Base-by-base conservation (phyloP, 2,888 invertebrate genomes). In the Matsumyia berberina region DNA sequence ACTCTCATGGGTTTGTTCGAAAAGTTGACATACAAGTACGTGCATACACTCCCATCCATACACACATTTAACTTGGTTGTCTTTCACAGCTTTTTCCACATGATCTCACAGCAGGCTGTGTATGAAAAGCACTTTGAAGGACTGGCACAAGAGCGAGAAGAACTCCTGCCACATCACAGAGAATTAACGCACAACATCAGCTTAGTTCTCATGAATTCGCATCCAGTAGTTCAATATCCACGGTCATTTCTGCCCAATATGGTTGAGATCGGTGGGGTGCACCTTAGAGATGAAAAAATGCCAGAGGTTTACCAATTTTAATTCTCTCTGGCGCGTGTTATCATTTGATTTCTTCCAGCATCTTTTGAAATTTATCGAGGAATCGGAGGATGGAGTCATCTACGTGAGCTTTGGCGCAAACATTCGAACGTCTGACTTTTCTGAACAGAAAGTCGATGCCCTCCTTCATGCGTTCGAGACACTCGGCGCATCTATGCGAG, bases 401-500 rank as follows among this genome's bases (percentile, higher is more conserved):
- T 92, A 91, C 67, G 89, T 93, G 64, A 92, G 92, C 70, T 88
- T 93, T 86, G 93, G 93, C 1, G 91, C 91, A 0, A 90, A 91
- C 81, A 87, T 90, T 31, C 88, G 88, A 24, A 90, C 90, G 5
- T 88, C 87, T 11, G 89, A 91, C 69, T 86, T 92, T 80, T 89
- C 91, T 2, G 87, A 87, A n/a, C 90, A 91, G n/a, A 91, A 90
- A 77, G 74, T 91, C 3, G 87, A 90, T 35, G 77, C 88, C 3
- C 79, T 91, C 8, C 64, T 91, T 2, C 90, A 91, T 80, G 89
- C 88, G 0, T 88, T 90, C 39, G 86, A 88, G 17, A 88, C 91
- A 55, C 86, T 92, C 6, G 89, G 88, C 29, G 89, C 89, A 17
- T 73, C 72, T 5, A 88, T 90, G 46, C 87, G 89, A 49, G 91